Base-by-base conservation (phyloP, 2,113 vertebrate genomes). In the Tragelaphus buxtoni region DNA sequence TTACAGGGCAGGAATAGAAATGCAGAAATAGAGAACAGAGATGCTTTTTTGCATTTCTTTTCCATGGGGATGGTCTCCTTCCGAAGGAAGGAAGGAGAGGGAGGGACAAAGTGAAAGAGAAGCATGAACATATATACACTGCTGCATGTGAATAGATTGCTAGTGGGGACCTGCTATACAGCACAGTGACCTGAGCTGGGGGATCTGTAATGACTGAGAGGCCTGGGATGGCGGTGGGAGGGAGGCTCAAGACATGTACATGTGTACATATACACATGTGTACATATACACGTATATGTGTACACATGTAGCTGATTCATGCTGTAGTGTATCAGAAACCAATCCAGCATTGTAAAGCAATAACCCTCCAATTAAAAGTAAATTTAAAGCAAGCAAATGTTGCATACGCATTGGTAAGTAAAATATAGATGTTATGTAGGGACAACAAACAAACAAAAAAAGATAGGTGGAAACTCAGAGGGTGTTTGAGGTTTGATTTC, bases 101-200 rank as follows among this genome's bases (percentile, higher is more conserved):
- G 61, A n/a, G 7, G 32, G 61, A 14, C 16, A 65, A n/a, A 65
- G 61, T 65, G 61, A n/a, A 9, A 9, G 3, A n/a, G 32, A 65
- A n/a, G 32, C 32, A 9, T 7, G 7, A 65, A 9, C 16, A 18
- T 4, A 18, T 4, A 2, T 4, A 2, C 32, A 9, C 3, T n/a
- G 13, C 32, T 18, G 32, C 7, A 4, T 9, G 61, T 65, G 2
- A 65, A 4, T 17, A 9, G 61, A 17, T n/a, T 9, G 32, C 32
- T 9, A 18, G 16, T n/a, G 16, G 16, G 63, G 17, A n/a, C 32
- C 32, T 2, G 63, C 63, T 65, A 0, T 4, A 18, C 2, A 0
- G 16, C 16, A 4, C 0, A 2, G 17, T 16, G 32, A 65, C 16
- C 63, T n/a, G 7, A 9, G 16, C 32, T 65, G 63, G 16, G 63